phyloP scores from a whole-genome alignment of 2,888 invertebrate genomes.

The Scaptomyza polygonia region DNA sequence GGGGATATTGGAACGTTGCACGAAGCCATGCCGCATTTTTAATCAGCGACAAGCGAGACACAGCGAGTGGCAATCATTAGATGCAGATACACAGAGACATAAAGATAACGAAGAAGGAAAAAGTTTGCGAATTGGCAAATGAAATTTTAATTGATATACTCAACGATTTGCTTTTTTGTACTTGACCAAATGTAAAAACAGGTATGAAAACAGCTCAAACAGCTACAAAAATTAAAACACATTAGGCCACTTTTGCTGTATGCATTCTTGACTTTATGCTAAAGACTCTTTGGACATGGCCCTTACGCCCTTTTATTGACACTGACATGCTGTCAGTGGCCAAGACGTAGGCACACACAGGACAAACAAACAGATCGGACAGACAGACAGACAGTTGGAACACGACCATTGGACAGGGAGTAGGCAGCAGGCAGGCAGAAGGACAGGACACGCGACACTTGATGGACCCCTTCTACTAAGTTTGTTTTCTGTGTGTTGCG shows the following conservation, averaged over 20 bases:
- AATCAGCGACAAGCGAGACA: conserved; percentile 26
- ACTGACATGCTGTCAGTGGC: conserved; percentile 70
- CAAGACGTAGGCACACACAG: conserved; percentile 71
- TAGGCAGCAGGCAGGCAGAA: conserved; percentile 36
- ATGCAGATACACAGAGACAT: conserved; percentile 6
- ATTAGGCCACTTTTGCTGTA: conserved; percentile 59
- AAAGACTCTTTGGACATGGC: conserved; percentile 18
- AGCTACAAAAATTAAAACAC: conserved; percentile 42
- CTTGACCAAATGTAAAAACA: conserved; percentile 15
- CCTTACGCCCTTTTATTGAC: conserved; percentile 54
- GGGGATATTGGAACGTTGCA: conserved; percentile 15
- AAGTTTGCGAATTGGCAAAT: background rate
- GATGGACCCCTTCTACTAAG: conserved; percentile 29
- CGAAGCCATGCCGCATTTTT: conserved; percentile 30
- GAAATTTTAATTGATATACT: conserved; percentile 50
- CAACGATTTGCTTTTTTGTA: background rate
- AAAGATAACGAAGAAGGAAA: conserved; percentile 11
- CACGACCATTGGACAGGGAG: conserved; percentile 22
- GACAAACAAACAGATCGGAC: conserved; percentile 31
- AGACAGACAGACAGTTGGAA: conserved; percentile 6
- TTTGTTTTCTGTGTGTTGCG: background rate
- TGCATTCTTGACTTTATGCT: conserved; percentile 47
- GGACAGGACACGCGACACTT: conserved; percentile 73
- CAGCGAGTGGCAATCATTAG: conserved; percentile 24
- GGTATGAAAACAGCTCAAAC: background rate